These are phyloP conservation scores for Ophthalmolycus amberensis DNA, from an alignment of 2,113 vertebrate species.

Conservation along the genomic window DNA sequence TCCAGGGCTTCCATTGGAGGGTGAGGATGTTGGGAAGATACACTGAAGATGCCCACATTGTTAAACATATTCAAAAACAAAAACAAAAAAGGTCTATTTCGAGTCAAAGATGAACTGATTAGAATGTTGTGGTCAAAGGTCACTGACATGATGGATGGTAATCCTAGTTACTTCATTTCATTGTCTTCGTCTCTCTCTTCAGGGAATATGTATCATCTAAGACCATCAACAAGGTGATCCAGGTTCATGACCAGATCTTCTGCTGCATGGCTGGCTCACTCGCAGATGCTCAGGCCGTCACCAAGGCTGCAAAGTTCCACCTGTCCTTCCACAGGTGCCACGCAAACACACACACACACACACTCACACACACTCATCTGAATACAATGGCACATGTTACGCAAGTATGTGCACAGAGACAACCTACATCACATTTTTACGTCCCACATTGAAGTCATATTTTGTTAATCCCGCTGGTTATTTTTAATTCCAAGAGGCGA, in stretches of 20 bases:
- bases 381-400: neutral
- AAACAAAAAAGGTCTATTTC: too few relatives aligned
- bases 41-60: neutral
- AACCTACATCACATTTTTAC: neutral
- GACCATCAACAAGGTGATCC: conserved; percentile 84
- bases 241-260: conserved; percentile 83
- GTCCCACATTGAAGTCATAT: neutral
- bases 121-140: neutral
- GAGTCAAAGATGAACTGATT: too few relatives aligned
- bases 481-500: neutral
- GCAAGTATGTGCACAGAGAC: neutral
- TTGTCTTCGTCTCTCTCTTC: neutral
- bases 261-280: conserved; percentile 83
- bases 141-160: neutral
- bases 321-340: conserved; percentile 81
- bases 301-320: conserved; percentile 78
- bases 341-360: neutral
- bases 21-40: conserved; percentile 74
- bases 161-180: neutral
- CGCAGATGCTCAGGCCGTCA: conserved; percentile 81
- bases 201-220: conserved; percentile 77
- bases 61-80: neutral
- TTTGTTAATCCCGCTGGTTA: neutral
- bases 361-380: neutral
- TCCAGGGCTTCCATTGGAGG: conserved; percentile 89